Base-by-base conservation (phyloP, 2,888 invertebrate species). In the Acrobasis suavella region DNA sequence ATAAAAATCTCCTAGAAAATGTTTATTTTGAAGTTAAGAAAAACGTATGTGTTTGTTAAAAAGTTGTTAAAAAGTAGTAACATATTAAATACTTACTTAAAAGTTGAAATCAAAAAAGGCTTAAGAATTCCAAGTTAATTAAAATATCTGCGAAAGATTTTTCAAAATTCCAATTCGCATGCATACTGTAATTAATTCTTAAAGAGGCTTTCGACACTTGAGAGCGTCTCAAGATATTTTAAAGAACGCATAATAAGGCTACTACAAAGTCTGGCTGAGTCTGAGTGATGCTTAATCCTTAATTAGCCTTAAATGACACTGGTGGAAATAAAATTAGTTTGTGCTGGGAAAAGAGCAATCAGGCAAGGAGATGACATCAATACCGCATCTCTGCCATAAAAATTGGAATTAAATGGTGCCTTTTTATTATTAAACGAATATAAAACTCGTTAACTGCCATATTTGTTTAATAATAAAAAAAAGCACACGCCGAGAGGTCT, bases 131-230 rank as follows among this genome's bases (percentile, higher is more conserved):
- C 12, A 46, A 14, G 46, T n/a, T 14, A 14, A 46, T 46, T 46
- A 46, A n/a, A 46, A 46, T 46, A 46, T 46, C 7, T n/a, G 5
- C 0, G n/a, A n/a, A 46, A 14, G 0, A n/a, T 46, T 46, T n/a
- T 1, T 46, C 46, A 46, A 46, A n/a, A 46, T n/a, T 46, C 46
- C 46, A 46, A 46, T 46, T 46, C n/a, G 46, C 46, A 46, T 10
- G 46, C n/a, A 46, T 46, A 46, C 46, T 46, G 46, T 46, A 46
- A 46, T 46, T 46, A 46, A 46, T 42, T n/a, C 46, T 46, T 46
- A 46, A 46, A 46, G 46, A 46, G 46, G 46, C 46, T 46, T 46
- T 46, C n/a, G 14, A 46, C 46, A 46, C 46, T 46, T 2, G 46
- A 46, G 14, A 46, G 10, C 46, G 46, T 46, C 46, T 46, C 2